Evolutionary conservation across 2,888 invertebrate species (phyloP).

Genomic region (Amblyteles armatorius): DNA sequence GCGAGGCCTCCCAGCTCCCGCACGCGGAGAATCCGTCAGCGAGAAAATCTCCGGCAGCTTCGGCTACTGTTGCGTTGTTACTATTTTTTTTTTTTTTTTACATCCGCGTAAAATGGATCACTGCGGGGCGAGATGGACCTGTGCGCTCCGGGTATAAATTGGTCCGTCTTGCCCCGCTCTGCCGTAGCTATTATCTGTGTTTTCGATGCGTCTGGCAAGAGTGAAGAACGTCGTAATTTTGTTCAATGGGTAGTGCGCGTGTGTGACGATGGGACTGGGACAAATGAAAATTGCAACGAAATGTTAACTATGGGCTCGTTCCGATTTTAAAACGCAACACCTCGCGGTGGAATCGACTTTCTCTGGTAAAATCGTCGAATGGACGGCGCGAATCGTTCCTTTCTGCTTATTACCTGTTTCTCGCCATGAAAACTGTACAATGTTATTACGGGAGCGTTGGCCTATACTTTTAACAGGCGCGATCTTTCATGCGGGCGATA

Average conservation of each 20-base stretch:
- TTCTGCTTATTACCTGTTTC: slow-evolving; percentile 18
- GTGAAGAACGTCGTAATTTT: background rate
- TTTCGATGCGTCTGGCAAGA: background rate
- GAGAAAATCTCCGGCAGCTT: slow-evolving; percentile 15
- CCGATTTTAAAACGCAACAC: slow-evolving; percentile 20
- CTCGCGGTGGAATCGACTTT: slow-evolving; percentile 22
- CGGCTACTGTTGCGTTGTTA: slow-evolving; percentile 15
- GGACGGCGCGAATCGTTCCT: slow-evolving; percentile 8
- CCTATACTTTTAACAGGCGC: background rate
- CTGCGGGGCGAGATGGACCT: background rate
- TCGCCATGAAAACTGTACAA: slow-evolving; percentile 19
- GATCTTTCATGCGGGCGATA: slow-evolving; percentile 10
- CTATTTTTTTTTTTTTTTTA: background rate
- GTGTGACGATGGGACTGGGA: background rate
- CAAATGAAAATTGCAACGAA: background rate
- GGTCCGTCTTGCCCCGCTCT: background rate
- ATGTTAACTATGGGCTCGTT: background rate
- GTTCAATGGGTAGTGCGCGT: background rate
- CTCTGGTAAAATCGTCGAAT: slow-evolving; percentile 13
- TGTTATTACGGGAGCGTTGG: slow-evolving; percentile 13
- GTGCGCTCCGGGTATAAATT: background rate
- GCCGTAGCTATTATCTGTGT: too few species aligned
- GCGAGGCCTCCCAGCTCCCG: slow-evolving; percentile 29
- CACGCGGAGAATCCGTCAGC: slow-evolving; percentile 27
- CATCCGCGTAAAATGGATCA: background rate